Evolutionary conservation across 2,113 vertebrate species (phyloP).

Genomic region (Ptilonorhynchus violaceus): DNA sequence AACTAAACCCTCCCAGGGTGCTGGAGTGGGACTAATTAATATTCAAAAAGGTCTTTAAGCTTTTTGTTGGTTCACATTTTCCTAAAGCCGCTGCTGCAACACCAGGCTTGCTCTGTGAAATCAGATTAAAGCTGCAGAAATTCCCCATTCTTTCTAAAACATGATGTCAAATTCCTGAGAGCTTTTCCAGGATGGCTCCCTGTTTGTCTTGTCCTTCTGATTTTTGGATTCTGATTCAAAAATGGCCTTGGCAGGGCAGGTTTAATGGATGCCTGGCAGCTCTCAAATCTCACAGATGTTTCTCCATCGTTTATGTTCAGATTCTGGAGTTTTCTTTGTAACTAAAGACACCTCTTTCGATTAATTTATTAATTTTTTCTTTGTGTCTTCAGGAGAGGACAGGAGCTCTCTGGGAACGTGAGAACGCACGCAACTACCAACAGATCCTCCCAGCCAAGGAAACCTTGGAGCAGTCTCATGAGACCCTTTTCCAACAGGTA

Average conservation of each 20-base stretch:
- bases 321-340: not conserved
- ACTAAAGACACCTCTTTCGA: not conserved
- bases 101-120: not conserved
- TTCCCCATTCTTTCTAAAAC: not conserved
- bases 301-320: not conserved
- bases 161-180: not conserved
- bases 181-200: not conserved
- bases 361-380: not conserved
- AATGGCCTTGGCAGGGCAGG: not conserved
- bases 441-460: not conserved
- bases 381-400: accelerated
- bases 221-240: not conserved
- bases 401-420: accelerated
- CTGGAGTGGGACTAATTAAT: not conserved
- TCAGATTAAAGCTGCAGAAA: not conserved
- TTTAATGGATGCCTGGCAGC: not conserved
- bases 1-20: not conserved
- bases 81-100: not conserved
- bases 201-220: not conserved
- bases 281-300: not conserved
- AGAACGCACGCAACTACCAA: not conserved
- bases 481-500: not conserved
- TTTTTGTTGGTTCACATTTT: not conserved
- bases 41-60: not conserved
- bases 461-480: accelerated